phyloP scores from a whole-genome alignment of 2,888 invertebrate species.

The Macrophya annulata region DNA sequence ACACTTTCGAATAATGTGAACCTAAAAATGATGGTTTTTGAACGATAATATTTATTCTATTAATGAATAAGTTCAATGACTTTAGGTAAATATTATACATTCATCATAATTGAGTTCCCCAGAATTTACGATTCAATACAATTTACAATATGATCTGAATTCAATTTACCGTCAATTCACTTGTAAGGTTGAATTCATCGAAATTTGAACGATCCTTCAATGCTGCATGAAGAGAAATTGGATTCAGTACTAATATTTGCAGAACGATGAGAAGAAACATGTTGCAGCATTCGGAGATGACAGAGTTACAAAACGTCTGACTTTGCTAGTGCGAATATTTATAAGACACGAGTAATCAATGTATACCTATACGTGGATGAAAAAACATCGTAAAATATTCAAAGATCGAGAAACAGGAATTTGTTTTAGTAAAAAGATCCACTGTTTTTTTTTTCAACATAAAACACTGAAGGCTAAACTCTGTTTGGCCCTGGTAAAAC shows the following conservation, averaged over 20 bases:
- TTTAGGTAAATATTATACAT: background rate
- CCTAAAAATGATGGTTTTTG: background rate
- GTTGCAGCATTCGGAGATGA: background rate
- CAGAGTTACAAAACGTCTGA: background rate
- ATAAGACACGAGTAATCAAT: background rate
- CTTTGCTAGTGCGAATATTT: background rate
- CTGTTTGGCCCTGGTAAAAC: background rate
- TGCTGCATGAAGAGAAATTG: background rate
- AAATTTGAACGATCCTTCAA: background rate
- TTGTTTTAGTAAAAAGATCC: background rate
- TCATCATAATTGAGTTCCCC: background rate
- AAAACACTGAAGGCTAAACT: background rate
- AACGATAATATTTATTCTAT: too few relatives aligned
- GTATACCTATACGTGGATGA: background rate
- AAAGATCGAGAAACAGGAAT: background rate
- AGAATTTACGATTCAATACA: background rate
- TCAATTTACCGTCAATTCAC: conserved; percentile 19
- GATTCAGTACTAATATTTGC: conserved; percentile 12
- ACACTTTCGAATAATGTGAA: conserved; percentile 37
- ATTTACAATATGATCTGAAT: background rate
- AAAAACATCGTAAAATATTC: conserved; percentile 14
- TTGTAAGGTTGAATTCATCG: conserved; percentile 1
- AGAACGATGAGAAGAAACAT: conserved; percentile 23
- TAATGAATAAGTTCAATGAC: background rate
- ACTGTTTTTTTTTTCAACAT: background rate